These are phyloP conservation scores for Euschistus heros DNA, from an alignment of 1,140 invertebrate genomes.

Conservation along the genomic window DNA sequence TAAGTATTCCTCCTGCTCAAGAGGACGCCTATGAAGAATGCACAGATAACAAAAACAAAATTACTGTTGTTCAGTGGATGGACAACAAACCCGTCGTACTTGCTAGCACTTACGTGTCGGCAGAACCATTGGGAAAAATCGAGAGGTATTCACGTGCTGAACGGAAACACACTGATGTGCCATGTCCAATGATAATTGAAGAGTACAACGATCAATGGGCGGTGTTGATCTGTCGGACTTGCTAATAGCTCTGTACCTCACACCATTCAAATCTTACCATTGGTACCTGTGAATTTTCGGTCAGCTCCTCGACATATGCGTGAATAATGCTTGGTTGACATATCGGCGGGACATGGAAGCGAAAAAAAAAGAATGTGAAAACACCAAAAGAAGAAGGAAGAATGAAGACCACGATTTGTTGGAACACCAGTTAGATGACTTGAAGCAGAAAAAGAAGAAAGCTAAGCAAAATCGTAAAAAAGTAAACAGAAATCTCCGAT, in stretches of 20 bases:
- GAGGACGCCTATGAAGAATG: not conserved
- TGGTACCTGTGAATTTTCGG: too few species aligned
- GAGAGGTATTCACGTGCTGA: not conserved
- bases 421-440: too few species aligned
- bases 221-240: not conserved
- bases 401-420: too few species aligned
- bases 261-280: not conserved
- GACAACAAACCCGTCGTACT: not conserved
- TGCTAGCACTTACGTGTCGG: not conserved
- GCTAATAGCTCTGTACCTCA: not conserved
- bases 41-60: not conserved
- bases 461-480: too few species aligned
- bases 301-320: too few species aligned
- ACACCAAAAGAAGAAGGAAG: too few species aligned
- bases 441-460: too few species aligned
- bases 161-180: not conserved
- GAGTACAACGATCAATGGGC: not conserved
- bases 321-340: not conserved
- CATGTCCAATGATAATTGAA: not conserved
- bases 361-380: too few species aligned
- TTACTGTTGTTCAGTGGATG: not conserved
- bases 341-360: too few species aligned
- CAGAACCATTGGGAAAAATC: not conserved
- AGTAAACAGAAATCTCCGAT: too few species aligned
- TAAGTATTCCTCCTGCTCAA: not conserved